These are phyloP conservation scores for Beris chalybata DNA, from an alignment of 2,888 invertebrate genomes.

Conservation along the genomic window DNA sequence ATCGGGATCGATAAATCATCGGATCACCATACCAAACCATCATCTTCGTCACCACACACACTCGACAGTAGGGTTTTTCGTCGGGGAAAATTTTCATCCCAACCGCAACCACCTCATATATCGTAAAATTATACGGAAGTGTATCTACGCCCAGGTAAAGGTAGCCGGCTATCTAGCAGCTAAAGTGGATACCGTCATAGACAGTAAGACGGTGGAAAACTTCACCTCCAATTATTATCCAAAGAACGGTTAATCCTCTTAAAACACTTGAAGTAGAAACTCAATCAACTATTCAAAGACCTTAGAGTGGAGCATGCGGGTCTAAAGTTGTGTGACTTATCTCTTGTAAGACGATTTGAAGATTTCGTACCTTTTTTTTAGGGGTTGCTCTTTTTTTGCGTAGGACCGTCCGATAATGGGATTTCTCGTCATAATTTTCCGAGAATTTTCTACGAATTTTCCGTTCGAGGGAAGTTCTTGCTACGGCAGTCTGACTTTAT, in stretches of 20 bases:
- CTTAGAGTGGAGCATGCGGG: constrained; percentile 11
- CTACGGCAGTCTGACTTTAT: background rate
- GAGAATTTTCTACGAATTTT: constrained; percentile 13
- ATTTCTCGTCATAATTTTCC: constrained; percentile 23
- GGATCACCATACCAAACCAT: constrained; percentile 2
- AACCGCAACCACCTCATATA: no score
- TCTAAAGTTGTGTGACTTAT: constrained; percentile 10
- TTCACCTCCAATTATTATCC: constrained; percentile 20
- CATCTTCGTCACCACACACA: background rate
- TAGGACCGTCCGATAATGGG: constrained; percentile 17
- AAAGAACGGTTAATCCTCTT: constrained; percentile 24
- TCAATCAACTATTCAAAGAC: constrained; percentile 19
- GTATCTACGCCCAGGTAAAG: no score
- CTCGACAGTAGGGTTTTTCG: no score
- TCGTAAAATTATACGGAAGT: no score
- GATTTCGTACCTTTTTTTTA: background rate
- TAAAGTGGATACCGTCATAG: background rate
- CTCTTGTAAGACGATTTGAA: constrained; percentile 27
- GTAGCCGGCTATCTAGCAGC: no score
- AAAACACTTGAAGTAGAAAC: constrained; percentile 29
- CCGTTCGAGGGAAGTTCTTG: background rate
- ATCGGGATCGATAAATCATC: constrained; percentile 32
- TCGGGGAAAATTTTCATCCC: no score
- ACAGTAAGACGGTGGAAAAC: constrained; percentile 13
- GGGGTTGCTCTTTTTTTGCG: constrained; percentile 2